These are phyloP conservation scores for Polypterus bichir DNA, from an alignment of 2,113 vertebrate genomes.

Conservation along the genomic window DNA sequence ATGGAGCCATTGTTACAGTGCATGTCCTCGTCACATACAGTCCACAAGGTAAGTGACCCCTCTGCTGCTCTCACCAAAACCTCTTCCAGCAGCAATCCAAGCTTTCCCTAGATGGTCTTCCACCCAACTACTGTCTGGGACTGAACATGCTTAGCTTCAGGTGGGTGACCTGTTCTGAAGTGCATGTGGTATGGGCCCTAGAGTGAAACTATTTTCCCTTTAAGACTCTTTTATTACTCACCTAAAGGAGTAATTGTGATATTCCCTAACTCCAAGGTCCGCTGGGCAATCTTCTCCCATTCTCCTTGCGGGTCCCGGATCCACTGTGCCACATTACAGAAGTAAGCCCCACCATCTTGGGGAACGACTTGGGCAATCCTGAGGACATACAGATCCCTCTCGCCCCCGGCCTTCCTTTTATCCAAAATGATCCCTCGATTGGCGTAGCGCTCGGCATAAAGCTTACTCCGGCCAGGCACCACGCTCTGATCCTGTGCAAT, in stretches of 20 bases:
- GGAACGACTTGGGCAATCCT: conserved; percentile 48
- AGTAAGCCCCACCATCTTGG: conserved; percentile 58
- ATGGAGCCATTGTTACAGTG: too few relatives aligned
- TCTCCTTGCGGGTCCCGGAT: conserved; percentile 61
- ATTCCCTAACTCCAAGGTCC: conserved; percentile 62
- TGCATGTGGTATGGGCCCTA: too few relatives aligned
- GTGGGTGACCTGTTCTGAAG: too few relatives aligned
- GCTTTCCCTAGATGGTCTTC: too few relatives aligned
- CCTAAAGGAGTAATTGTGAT: conserved; percentile 60
- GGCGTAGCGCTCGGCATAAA: conserved; percentile 44
- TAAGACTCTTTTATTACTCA: conserved; percentile 31
- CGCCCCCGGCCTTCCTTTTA: conserved; percentile 42
- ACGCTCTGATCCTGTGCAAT: conserved; percentile 51
- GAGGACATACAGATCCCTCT: conserved; percentile 51
- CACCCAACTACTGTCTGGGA: too few relatives aligned
- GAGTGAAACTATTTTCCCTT: too few relatives aligned
- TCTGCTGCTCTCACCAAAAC: too few relatives aligned
- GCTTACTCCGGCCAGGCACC: conserved; percentile 28
- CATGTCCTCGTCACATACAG: too few relatives aligned
- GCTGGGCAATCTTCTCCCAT: conserved; percentile 68
- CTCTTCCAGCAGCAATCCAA: too few relatives aligned
- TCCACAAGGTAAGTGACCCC: too few relatives aligned
- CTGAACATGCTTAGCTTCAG: too few relatives aligned
- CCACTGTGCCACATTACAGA: conserved; percentile 69
- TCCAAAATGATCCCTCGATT: conserved; percentile 55